Conservation (phyloP, 2,888 invertebrate genomes). For the Drosophila trichaetosa region DNA sequence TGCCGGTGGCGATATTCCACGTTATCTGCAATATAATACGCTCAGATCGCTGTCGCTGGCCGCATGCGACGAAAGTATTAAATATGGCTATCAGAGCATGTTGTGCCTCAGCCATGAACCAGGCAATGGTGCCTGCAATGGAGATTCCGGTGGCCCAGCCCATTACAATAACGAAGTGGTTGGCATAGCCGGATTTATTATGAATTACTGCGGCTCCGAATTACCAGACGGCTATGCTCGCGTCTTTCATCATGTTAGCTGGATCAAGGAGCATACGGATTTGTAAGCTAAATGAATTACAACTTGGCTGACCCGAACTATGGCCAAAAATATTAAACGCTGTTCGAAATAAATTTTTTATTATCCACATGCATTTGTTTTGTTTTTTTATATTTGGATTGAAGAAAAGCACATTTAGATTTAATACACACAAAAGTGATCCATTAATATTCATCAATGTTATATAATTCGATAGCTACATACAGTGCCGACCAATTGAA, state of each 20-base stretch:
- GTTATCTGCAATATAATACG: slow-evolving; percentile 72
- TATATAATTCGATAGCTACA: background rate
- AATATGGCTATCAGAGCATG: slow-evolving; percentile 53
- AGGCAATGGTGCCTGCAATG: slow-evolving; percentile 77
- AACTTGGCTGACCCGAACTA: background rate
- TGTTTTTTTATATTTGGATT: background rate
- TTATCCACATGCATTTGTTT: background rate
- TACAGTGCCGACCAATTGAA: background rate
- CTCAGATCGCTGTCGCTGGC: slow-evolving; percentile 46
- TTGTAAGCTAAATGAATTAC: background rate
- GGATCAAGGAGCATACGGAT: slow-evolving; percentile 70
- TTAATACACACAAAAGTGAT: background rate
- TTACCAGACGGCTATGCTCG: slow-evolving; percentile 82
- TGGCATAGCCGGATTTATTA: slow-evolving; percentile 77
- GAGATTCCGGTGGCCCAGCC: slow-evolving; percentile 82
- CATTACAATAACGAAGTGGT: slow-evolving; percentile 70
- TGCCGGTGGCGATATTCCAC: slow-evolving; percentile 66
- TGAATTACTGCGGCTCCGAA: slow-evolving; percentile 63
- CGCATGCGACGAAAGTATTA: slow-evolving; percentile 47
- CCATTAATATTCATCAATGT: background rate
- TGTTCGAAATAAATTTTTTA: background rate
- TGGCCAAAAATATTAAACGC: background rate
- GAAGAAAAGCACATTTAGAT: background rate
- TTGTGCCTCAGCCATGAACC: slow-evolving; percentile 74
- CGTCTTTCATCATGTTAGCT: slow-evolving; percentile 65